A percentile compares a stretch with the other conserved stretches of the same genome.
Evolutionary conservation across 2,113 vertebrate species (phyloP).

Genomic region (Psilopsiagon aymara): DNA sequence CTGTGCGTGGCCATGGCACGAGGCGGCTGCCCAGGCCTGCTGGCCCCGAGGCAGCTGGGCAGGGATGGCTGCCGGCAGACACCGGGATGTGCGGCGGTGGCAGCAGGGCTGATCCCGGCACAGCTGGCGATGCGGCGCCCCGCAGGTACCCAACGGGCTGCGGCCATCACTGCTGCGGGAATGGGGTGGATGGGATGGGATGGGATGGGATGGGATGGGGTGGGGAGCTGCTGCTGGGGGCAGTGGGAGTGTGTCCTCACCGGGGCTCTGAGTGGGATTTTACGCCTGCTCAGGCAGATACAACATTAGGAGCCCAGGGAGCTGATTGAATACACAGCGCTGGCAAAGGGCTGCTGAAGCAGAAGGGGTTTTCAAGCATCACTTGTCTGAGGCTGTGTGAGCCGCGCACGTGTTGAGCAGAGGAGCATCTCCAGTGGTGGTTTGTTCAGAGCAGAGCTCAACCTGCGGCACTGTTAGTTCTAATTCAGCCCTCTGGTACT

Average conservation of each 20-base stretch:
- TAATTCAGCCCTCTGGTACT: background rate
- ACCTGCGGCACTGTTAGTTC: background rate
- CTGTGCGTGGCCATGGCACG: background rate
- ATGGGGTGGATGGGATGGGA: background rate
- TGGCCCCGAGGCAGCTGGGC: background rate
- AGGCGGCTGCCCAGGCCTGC: background rate
- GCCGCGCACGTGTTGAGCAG: fast-evolving
- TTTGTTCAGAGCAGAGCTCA: background rate
- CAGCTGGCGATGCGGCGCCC: background rate
- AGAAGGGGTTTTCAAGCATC: background rate
- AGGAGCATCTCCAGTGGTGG: background rate
- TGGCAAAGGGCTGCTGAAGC: background rate
- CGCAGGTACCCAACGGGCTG: background rate
- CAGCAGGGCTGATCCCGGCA: background rate
- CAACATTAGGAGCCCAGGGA: background rate
- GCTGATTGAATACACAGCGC: fast-evolving
- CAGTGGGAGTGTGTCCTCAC: fast-evolving
- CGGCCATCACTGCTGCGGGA: fast-evolving
- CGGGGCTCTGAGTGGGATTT: background rate
- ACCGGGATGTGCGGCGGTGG: fast-evolving
- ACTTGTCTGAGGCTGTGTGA: background rate
- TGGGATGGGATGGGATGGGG: background rate
- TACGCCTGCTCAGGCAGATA: no score
- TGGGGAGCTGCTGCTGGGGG: background rate
- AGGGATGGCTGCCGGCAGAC: background rate